phyloP scores from a whole-genome alignment of 1,140 invertebrate genomes.

The Brachionus paranguensis region DNA sequence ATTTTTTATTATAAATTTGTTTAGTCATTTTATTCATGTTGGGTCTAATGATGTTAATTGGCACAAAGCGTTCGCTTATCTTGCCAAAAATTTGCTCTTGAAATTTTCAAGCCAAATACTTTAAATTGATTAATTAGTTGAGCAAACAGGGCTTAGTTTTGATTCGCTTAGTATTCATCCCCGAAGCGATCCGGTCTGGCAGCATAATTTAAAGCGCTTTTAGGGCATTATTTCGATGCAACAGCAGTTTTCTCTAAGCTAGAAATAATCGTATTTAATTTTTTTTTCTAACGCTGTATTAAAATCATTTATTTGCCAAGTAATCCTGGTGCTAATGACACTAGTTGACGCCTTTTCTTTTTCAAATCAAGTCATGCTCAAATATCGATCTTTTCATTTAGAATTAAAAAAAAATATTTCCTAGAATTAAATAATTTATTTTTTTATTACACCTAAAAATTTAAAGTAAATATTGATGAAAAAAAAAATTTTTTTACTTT shows the following conservation, averaged over 20 bases:
- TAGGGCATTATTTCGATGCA: background rate
- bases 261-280: background rate
- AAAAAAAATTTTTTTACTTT: too few relatives aligned
- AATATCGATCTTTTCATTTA: background rate
- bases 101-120: slow-evolving; percentile 1
- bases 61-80: background rate
- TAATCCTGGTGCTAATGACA: background rate
- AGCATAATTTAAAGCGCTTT: background rate
- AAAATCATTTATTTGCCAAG: background rate
- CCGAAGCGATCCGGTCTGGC: background rate
- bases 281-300: background rate
- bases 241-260: background rate
- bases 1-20: background rate
- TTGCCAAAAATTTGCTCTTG: background rate
- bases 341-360: background rate
- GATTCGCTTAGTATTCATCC: background rate
- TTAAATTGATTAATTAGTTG: slow-evolving; percentile 14
- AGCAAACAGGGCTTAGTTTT: background rate
- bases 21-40: background rate
- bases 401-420: background rate
- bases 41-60: background rate
- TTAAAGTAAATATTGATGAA: too few relatives aligned
- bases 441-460: background rate
- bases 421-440: background rate
- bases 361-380: background rate